Percentiles rank a stretch among this genome's conserved stretches.
These are phyloP conservation scores for Disparrhopalites patrizii DNA, from an alignment of 2,888 invertebrate genomes.

Conservation along the genomic window DNA sequence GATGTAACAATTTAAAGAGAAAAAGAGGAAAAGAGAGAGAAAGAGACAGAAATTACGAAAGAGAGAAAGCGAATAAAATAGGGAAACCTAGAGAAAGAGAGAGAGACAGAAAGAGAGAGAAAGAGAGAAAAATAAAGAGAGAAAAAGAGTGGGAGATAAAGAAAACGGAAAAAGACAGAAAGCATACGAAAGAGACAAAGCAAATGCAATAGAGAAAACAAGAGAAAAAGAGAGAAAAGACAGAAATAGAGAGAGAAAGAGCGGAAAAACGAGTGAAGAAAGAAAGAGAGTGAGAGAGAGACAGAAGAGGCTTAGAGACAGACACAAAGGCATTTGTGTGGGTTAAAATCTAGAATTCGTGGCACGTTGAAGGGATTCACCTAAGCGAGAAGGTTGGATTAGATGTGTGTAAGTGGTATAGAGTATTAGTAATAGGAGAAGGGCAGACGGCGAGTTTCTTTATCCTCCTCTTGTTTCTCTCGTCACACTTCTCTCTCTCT, in stretches of 20 bases:
- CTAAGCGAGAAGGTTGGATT: slow-evolving; percentile 20
- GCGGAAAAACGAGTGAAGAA: neutral
- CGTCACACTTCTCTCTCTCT: neutral
- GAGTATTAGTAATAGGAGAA: neutral
- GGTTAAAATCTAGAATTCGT: neutral
- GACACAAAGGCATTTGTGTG: neutral
- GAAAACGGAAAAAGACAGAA: too few relatives aligned
- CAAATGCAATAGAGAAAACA: too few relatives aligned
- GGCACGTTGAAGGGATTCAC: slow-evolving; percentile 12
- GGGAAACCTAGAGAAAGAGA: neutral
- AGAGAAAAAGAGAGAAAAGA: neutral
- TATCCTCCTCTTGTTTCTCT: neutral
- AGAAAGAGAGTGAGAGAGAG: neutral
- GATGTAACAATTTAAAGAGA: too few relatives aligned
- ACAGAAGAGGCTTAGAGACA: neutral
- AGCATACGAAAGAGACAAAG: neutral
- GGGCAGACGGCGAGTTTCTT: neutral
- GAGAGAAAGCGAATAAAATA: too few relatives aligned
- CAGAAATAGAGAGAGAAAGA: neutral
- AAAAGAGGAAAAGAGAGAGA: neutral
- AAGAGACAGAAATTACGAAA: neutral
- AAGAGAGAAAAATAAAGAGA: neutral
- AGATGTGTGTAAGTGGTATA: slow-evolving; percentile 7
- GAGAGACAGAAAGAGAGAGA: too few relatives aligned
- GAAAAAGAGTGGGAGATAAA: neutral